Base-by-base conservation (phyloP, 1,140 invertebrate species). In the Panulirus ornatus region DNA sequence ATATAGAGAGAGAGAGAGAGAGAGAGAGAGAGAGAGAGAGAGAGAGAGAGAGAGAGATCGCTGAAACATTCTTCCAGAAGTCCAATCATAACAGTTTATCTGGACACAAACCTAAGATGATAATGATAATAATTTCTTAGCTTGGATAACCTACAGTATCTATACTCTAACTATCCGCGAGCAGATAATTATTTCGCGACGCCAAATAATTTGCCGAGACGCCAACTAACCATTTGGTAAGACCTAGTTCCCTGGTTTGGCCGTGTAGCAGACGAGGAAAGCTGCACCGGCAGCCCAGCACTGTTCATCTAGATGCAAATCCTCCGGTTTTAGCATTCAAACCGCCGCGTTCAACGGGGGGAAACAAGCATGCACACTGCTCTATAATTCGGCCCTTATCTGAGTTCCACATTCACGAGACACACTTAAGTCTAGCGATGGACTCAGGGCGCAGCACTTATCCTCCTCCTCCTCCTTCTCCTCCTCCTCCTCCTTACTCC, bases 361-460 rank as follows among this genome's bases (percentile, higher is more conserved):
- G 54, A 58, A 58, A 58, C 54, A 58, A 58, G 54, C 54, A 58
- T 58, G 54, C 54, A 58, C 54, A 22, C 54, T 22, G 54, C 54
- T 58, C 54, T 22, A 58, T 58, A 58, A 58, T 58, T 58, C 54
- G 54, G 54, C n/a, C 54, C 54, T 58, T 58, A 58, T 58, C 54
- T 58, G n/a, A 19, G 54, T 22, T 58, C 14, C n/a, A 19, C 54
- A 58, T 58, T 58, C 54, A 58, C 11, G 54, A 58, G 54, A 58
- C 16, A 58, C 54, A 58, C 54, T 58, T 0, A 58, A 58, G 54
- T 58, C 54, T 19, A 58, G 54, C 54, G 54, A 58, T 22, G 54
- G 54, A 58, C 54, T 58, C 54, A 58, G 16, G 14, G 54, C n/a
- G 19, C 19, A 0, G 54, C n/a, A 19, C 54, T 58, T 58, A 58